Conservation (phyloP, 2,113 vertebrate species). For the Corythoichthys haematopterus region DNA sequence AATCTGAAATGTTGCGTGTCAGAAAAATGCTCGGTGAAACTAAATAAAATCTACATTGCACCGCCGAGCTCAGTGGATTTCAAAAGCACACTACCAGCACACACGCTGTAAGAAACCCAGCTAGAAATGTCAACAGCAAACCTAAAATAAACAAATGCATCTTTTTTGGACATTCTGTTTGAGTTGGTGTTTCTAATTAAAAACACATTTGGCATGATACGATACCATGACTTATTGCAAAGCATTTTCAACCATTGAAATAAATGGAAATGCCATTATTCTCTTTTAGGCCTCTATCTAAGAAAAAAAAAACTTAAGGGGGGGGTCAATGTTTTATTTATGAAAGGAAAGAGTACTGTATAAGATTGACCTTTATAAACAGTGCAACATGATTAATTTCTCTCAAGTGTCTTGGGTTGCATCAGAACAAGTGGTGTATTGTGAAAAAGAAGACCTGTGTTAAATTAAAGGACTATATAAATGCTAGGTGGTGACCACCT, state of each 20-base stretch:
- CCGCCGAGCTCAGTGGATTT: neutral
- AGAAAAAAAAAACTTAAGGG: too few relatives aligned
- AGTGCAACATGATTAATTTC: neutral
- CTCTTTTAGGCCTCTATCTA: too few relatives aligned
- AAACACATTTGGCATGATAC: neutral
- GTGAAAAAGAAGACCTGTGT: conserved; percentile 8
- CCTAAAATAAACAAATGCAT: neutral
- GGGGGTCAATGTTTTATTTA: too few relatives aligned
- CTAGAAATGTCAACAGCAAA: neutral
- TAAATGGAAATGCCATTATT: too few relatives aligned
- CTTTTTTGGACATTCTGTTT: conserved; percentile 1
- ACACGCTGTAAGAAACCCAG: neutral
- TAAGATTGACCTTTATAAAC: too few relatives aligned
- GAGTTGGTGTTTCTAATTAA: neutral
- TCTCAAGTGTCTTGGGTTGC: neutral
- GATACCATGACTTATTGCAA: neutral
- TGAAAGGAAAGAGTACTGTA: too few relatives aligned
- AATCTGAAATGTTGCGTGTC: conserved; percentile 16
- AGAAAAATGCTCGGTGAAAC: conserved; percentile 21
- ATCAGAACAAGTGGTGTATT: neutral
- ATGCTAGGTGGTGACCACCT: neutral
- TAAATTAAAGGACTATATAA: neutral
- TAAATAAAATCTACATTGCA: conserved; percentile 9
- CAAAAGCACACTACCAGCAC: neutral
- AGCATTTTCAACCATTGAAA: too few relatives aligned